phyloP scores from a whole-genome alignment of 2,797 vertebrate species.

The Sebastes kiyomatsui region DNA sequence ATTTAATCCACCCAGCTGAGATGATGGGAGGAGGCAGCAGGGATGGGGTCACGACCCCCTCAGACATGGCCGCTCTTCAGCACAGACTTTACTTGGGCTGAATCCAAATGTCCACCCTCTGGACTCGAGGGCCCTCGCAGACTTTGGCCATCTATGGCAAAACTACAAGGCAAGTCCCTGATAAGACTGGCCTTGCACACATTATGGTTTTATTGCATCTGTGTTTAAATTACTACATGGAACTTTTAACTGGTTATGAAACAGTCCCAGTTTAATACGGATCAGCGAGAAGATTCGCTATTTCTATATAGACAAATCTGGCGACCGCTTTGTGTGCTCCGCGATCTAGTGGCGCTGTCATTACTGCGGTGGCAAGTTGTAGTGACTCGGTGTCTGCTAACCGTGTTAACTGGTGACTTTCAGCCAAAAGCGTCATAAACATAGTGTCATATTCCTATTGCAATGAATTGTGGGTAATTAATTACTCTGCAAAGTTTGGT shows the following conservation, averaged over 20 bases:
- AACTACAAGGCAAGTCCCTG: too few species aligned
- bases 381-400: too few species aligned
- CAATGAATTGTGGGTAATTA: neutral
- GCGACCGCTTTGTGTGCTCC: too few species aligned
- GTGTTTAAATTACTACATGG: too few species aligned
- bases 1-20: slow-evolving; percentile 86
- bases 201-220: neutral
- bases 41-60: slow-evolving; percentile 79
- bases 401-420: too few species aligned
- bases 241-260: too few species aligned
- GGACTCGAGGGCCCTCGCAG: too few species aligned
- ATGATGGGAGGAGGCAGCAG: slow-evolving; percentile 80
- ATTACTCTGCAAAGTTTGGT: neutral
- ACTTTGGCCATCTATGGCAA: neutral
- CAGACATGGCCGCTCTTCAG: slow-evolving; percentile 67
- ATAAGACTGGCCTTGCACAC: neutral
- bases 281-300: too few species aligned
- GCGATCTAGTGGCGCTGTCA: too few species aligned
- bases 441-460: neutral
- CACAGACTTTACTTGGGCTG: slow-evolving; percentile 26
- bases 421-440: neutral
- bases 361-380: too few species aligned
- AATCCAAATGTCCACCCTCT: neutral
- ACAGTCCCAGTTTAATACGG: too few species aligned
- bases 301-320: too few species aligned